These are phyloP conservation scores for Natator depressus DNA, from an alignment of 2,113 vertebrate genomes.

Conservation along the genomic window DNA sequence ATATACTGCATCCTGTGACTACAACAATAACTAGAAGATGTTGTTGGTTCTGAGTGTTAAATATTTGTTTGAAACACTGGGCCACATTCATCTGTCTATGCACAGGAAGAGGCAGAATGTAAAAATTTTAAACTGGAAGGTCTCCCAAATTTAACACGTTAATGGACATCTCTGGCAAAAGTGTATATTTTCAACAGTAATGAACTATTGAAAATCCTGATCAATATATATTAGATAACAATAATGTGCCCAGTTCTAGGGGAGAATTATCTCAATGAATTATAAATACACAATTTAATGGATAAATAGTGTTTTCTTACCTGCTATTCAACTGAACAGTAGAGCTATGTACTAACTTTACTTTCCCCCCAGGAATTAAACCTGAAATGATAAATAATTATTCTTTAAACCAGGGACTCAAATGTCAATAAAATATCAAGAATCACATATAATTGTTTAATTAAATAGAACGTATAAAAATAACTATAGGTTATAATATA, in stretches of 20 bases:
- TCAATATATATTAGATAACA: not conserved
- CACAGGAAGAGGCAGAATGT: not conserved
- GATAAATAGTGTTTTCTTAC: constrained; percentile 70
- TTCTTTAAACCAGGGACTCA: not conserved
- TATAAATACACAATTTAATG: not conserved
- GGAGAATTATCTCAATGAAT: not conserved
- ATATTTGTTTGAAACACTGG: not conserved
- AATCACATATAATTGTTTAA: not conserved
- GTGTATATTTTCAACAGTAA: fast-evolving
- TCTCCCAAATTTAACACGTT: not conserved
- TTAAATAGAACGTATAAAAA: not conserved
- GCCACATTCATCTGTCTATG: not conserved
- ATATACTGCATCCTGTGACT: not conserved
- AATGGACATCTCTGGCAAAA: not conserved
- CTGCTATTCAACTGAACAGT: constrained; percentile 78
- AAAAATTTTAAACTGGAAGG: not conserved
- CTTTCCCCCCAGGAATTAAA: constrained; percentile 90
- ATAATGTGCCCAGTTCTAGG: not conserved
- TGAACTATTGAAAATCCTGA: not conserved
- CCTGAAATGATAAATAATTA: constrained; percentile 76
- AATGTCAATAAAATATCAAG: not conserved
- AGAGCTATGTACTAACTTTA: constrained; percentile 93
- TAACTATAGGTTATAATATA: too few relatives aligned
- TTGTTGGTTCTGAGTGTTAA: not conserved
- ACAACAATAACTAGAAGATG: not conserved